These are phyloP conservation scores for Myotis lucifugus DNA, from an alignment of 2,113 vertebrate species.

Conservation along the genomic window DNA sequence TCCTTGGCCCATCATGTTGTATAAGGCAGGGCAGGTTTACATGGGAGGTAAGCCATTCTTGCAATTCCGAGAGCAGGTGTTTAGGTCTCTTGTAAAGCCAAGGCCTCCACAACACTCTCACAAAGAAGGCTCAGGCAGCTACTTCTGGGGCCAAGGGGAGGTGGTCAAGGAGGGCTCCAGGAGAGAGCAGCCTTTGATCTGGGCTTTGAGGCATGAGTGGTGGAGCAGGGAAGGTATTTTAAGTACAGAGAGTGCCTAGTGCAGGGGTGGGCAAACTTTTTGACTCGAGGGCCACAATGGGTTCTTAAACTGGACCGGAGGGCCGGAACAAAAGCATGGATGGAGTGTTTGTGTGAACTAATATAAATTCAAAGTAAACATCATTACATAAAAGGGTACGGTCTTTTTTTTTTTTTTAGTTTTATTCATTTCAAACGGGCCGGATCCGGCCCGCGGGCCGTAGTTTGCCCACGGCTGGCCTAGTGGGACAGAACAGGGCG, in stretches of 20 bases:
- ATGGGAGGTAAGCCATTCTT: not conserved
- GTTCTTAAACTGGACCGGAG: too few species aligned
- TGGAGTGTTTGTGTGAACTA: too few species aligned
- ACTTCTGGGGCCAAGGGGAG: not conserved
- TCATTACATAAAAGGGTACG: too few species aligned
- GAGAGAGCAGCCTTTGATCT: not conserved
- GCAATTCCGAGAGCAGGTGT: not conserved
- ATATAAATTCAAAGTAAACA: too few species aligned
- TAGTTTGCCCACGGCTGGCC: too few species aligned
- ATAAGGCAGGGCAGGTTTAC: not conserved
- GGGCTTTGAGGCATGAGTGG: not conserved
- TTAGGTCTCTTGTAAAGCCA: not conserved
- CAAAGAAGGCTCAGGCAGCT: not conserved
- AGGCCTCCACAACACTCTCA: not conserved
- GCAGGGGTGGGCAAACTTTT: too few species aligned
- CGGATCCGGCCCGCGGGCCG: too few species aligned
- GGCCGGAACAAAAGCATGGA: too few species aligned
- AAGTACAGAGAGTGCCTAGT: too few species aligned
- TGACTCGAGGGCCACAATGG: too few species aligned
- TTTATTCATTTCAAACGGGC: too few species aligned
- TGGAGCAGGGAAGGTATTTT: not conserved
- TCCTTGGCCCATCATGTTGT: not conserved
- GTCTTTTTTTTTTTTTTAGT: too few species aligned
- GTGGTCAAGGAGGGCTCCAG: not conserved
- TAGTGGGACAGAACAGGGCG: not conserved